Evolutionary conservation across 1,140 invertebrate species (phyloP).

Genomic region (Megathymus violae): DNA sequence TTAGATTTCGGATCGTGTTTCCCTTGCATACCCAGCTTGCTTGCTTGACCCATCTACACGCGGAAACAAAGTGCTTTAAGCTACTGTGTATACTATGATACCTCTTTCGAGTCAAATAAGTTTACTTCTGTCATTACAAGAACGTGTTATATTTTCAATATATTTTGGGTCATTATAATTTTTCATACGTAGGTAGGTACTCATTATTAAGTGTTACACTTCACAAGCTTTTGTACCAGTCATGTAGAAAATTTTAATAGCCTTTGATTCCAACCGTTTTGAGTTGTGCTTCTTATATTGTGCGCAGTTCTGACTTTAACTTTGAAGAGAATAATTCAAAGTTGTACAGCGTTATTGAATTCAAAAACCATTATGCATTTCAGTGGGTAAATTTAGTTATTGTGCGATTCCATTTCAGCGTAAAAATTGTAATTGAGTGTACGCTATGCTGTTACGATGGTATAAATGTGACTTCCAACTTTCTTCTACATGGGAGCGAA

Average conservation of each 20-base stretch:
- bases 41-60: too few relatives aligned
- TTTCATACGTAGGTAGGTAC: not conserved
- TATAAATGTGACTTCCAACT: too few relatives aligned
- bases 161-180: not conserved
- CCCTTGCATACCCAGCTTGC: too few relatives aligned
- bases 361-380: not conserved
- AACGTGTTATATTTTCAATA: too few relatives aligned
- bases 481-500: too few relatives aligned
- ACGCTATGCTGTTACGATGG: too few relatives aligned
- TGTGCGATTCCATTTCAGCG: not conserved
- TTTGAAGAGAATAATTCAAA: conserved; percentile 3
- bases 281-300: not conserved
- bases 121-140: too few relatives aligned
- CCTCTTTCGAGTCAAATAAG: too few relatives aligned
- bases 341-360: conserved; percentile 10
- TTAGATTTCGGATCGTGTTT: too few relatives aligned
- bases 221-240: not conserved
- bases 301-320: not conserved
- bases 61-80: too few relatives aligned
- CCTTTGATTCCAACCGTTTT: not conserved
- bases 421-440: too few relatives aligned
- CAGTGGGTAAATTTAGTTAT: not conserved
- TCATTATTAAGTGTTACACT: not conserved
- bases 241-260: not conserved
- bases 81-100: too few relatives aligned